These are phyloP conservation scores for Neotoxoptera formosana DNA, from an alignment of 1,140 invertebrate species.

Conservation along the genomic window DNA sequence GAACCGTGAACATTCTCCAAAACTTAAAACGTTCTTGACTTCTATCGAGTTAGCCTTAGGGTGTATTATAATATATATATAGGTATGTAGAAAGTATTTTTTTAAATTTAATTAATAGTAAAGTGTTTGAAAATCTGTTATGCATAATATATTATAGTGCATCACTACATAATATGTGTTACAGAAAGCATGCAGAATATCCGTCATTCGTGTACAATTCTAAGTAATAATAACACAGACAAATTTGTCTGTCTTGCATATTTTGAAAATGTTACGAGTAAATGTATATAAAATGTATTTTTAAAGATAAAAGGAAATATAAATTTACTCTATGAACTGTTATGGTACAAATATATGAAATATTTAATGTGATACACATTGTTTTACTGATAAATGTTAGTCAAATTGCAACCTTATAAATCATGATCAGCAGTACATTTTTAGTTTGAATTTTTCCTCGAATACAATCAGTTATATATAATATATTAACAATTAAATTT, in stretches of 20 bases:
- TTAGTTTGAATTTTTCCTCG: neutral
- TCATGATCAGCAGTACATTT: constrained; percentile 1
- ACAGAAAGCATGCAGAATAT: neutral
- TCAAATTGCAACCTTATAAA: neutral
- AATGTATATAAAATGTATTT: constrained; percentile 18
- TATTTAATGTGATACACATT: neutral
- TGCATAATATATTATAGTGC: neutral
- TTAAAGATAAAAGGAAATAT: neutral
- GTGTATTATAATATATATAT: neutral
- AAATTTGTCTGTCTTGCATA: neutral
- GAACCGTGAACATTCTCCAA: neutral
- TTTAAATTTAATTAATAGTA: neutral
- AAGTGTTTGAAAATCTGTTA: neutral
- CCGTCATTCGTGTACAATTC: neutral
- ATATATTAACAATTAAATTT: neutral
- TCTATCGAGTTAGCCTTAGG: neutral
- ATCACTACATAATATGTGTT: neutral
- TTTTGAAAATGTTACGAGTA: neutral
- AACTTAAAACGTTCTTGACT: neutral
- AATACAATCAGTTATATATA: neutral
- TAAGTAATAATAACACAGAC: neutral
- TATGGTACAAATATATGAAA: neutral
- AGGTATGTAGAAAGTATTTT: neutral
- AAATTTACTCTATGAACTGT: neutral
- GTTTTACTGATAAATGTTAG: constrained; percentile 13